These are phyloP conservation scores for Talpa occidentalis DNA, from an alignment of 2,113 vertebrate genomes.

Conservation along the genomic window DNA sequence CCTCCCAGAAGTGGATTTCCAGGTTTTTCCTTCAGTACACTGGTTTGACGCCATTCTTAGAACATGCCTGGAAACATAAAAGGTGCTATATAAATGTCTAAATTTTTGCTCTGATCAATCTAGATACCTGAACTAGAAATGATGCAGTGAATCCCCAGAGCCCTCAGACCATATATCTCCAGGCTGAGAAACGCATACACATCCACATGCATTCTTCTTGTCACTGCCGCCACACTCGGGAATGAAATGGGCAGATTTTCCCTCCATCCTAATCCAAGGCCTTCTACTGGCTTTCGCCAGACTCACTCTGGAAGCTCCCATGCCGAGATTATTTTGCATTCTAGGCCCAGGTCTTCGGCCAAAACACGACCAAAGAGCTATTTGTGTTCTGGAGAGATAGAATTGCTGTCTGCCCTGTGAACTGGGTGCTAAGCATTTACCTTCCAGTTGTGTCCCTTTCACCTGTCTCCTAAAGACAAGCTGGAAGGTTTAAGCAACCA, in stretches of 20 bases:
- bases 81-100: background rate
- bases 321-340: background rate
- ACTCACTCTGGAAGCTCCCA: background rate
- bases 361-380: background rate
- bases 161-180: background rate
- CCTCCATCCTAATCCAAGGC: background rate
- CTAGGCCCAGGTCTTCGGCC: background rate
- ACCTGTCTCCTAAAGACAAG: background rate
- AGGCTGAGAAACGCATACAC: background rate
- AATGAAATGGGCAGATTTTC: background rate
- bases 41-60: constrained; percentile 4
- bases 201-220: background rate
- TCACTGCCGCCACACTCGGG: background rate
- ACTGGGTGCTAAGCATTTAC: background rate
- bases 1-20: background rate
- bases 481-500: constrained; percentile 15
- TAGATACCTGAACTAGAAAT: background rate
- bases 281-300: background rate
- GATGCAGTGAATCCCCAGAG: background rate
- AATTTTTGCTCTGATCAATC: background rate
- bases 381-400: background rate
- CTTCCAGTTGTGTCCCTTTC: background rate
- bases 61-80: background rate
- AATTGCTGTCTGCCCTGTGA: background rate
- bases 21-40: background rate